phyloP scores from a whole-genome alignment of 2,113 vertebrate species.

The Notothenia coriiceps region DNA sequence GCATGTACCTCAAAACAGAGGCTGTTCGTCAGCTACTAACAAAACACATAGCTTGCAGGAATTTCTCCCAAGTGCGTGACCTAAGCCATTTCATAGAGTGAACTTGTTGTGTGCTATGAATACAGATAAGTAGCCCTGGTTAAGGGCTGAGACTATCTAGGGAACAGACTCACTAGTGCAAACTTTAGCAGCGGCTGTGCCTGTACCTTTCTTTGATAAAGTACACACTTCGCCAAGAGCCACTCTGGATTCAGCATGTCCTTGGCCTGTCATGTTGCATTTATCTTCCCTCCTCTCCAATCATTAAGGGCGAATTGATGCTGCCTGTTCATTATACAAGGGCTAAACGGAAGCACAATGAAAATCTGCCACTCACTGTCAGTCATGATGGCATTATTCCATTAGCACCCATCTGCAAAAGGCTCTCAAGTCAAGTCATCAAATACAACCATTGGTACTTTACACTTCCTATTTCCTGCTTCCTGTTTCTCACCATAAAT shows the following conservation, averaged over 20 bases:
- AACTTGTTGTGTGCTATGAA: slow-evolving; percentile 65
- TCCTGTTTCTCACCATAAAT: slow-evolving; percentile 74
- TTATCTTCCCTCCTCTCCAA: slow-evolving; percentile 57
- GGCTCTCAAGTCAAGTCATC: slow-evolving; percentile 67
- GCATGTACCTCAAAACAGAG: slow-evolving; percentile 62
- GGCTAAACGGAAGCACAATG: slow-evolving; percentile 77
- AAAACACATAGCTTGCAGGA: slow-evolving; percentile 61
- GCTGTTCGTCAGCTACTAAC: slow-evolving; percentile 42
- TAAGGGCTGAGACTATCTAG: slow-evolving; percentile 47
- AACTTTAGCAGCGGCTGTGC: slow-evolving; percentile 50
- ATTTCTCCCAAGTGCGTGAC: slow-evolving; percentile 61
- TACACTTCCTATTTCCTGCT: slow-evolving; percentile 71
- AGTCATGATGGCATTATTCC: slow-evolving; percentile 75
- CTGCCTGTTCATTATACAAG: slow-evolving; percentile 76
- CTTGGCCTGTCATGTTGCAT: slow-evolving; percentile 81
- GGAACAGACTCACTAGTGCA: slow-evolving; percentile 32
- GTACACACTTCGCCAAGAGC: slow-evolving; percentile 35
- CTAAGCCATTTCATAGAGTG: slow-evolving; percentile 61
- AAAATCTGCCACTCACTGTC: slow-evolving; percentile 80
- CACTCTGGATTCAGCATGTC: slow-evolving; percentile 59
- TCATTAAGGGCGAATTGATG: slow-evolving; percentile 76
- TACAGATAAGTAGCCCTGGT: slow-evolving; percentile 58
- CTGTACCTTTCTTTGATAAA: slow-evolving; percentile 39
- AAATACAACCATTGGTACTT: slow-evolving; percentile 46
- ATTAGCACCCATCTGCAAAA: slow-evolving; percentile 64